These are phyloP conservation scores for Drosophila emarginata DNA, from an alignment of 2,888 invertebrate genomes.

Conservation along the genomic window DNA sequence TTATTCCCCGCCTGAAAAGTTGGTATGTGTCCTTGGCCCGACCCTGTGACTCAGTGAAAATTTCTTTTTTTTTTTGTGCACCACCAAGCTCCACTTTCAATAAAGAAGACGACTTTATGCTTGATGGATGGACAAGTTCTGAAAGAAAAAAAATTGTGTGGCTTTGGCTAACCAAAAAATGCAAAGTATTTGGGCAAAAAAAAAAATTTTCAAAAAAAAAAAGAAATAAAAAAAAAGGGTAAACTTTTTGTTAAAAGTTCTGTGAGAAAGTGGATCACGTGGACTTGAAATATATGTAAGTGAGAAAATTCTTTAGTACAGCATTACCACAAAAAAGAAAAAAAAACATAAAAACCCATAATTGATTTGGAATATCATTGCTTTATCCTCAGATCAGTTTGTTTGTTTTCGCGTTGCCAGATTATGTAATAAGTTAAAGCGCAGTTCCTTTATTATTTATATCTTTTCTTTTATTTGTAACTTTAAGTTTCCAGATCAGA, in stretches of 20 bases:
- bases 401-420: no score
- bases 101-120: slow-evolving; percentile 31
- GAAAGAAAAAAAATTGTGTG: slow-evolving; percentile 41
- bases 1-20: neutral
- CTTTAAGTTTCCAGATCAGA: no score
- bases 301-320: neutral
- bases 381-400: neutral
- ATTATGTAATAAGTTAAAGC: no score
- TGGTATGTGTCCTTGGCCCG: neutral
- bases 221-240: neutral
- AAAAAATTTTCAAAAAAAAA: neutral
- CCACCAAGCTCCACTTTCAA: slow-evolving; percentile 31
- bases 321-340: neutral
- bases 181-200: neutral
- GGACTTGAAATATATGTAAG: neutral
- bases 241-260: neutral
- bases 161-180: slow-evolving; percentile 47
- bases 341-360: neutral
- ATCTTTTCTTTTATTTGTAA: no score
- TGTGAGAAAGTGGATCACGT: neutral
- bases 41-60: neutral
- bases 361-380: neutral
- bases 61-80: slow-evolving; percentile 18
- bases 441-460: no score
- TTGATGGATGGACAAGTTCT: slow-evolving; percentile 51